These are phyloP conservation scores for Meteorus sp. DNA, from an alignment of 1,140 invertebrate genomes.

Conservation along the genomic window DNA sequence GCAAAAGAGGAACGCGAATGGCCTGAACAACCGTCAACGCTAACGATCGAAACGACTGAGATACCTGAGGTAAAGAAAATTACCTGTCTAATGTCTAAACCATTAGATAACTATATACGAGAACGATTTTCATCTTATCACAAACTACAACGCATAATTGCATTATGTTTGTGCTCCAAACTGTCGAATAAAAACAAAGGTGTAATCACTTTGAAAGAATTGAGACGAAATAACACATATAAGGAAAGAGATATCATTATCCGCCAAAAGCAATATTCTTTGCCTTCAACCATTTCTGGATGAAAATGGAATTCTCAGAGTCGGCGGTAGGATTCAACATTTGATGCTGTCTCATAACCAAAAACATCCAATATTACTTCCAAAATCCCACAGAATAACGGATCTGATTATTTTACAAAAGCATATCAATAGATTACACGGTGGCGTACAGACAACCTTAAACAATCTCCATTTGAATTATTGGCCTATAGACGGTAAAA, in stretches of 20 bases:
- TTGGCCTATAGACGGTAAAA: conserved; percentile 22
- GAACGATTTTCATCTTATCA: not conserved
- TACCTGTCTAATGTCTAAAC: conserved; percentile 9
- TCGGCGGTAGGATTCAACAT: not conserved
- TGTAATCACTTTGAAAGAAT: no score
- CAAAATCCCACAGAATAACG: not conserved
- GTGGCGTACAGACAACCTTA: conserved; percentile 1
- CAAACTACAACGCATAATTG: not conserved
- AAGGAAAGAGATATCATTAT: no score
- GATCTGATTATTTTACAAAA: not conserved
- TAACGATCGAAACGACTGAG: conserved; percentile 29
- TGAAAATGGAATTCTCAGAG: conserved; percentile 3
- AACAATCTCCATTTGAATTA: conserved; percentile 9
- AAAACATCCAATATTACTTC: conserved; percentile 5
- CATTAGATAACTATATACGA: not conserved
- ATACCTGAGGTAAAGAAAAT: conserved; percentile 7
- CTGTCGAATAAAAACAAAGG: no score
- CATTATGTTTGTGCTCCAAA: no score
- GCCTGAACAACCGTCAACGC: not conserved
- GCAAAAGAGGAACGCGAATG: not conserved
- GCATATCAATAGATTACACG: not conserved
- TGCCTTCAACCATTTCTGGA: conserved; percentile 14
- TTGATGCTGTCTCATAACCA: not conserved
- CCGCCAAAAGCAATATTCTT: conserved; percentile 11
- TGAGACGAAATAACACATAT: no score